These are phyloP conservation scores for Ennomos erosarius DNA, from an alignment of 2,888 invertebrate genomes.

Conservation along the genomic window DNA sequence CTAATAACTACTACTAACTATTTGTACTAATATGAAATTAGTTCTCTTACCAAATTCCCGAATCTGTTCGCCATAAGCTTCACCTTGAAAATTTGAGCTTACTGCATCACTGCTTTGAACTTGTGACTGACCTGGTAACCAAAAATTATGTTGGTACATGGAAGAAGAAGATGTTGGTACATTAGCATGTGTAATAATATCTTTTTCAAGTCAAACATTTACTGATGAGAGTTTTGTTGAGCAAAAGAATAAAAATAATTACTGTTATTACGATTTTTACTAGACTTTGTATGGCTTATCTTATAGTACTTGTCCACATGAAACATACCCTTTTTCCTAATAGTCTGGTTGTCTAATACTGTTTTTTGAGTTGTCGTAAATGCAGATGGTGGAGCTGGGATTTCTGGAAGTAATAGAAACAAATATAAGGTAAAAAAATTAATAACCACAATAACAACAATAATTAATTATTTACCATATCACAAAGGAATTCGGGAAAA, in stretches of 20 bases:
- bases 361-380: conserved; percentile 85
- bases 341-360: conserved; percentile 76
- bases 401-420: conserved; percentile 86
- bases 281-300: too few relatives aligned
- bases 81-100: conserved; percentile 80
- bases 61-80: conserved; percentile 76
- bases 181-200: too few relatives aligned
- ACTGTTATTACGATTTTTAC: too few relatives aligned
- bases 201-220: too few relatives aligned
- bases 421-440: background rate
- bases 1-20: background rate
- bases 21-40: conserved; percentile 5
- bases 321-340: conserved; percentile 73
- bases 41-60: conserved; percentile 70
- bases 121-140: conserved; percentile 66
- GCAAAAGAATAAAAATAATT: too few relatives aligned
- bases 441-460: too few relatives aligned
- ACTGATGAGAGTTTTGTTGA: too few relatives aligned
- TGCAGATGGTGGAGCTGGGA: conserved; percentile 93
- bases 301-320: background rate
- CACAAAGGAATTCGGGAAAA: too few relatives aligned
- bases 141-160: background rate
- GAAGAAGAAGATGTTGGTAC: too few relatives aligned
- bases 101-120: conserved; percentile 70
- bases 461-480: too few relatives aligned